These are phyloP conservation scores for Habropoda laboriosa DNA, from an alignment of 1,140 invertebrate genomes.

Conservation along the genomic window DNA sequence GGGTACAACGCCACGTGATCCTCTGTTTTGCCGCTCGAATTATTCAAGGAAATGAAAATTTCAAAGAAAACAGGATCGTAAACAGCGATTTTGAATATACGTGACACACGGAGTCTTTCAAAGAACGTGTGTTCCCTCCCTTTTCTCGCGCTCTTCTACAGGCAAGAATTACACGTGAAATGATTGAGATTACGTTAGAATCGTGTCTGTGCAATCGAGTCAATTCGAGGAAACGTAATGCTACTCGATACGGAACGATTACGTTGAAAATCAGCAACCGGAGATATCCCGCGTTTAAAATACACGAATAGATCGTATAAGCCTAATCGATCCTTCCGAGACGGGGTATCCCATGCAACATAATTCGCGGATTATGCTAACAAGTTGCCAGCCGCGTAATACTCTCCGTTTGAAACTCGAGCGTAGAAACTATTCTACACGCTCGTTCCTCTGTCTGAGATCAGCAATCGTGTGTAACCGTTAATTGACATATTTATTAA, in stretches of 20 bases:
- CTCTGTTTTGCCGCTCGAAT: slow-evolving; percentile 26
- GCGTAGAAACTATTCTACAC: too few relatives aligned
- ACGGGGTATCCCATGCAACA: background rate
- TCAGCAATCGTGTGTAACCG: too few relatives aligned
- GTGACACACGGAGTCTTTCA: background rate
- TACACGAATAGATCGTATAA: too few relatives aligned
- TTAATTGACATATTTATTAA: too few relatives aligned
- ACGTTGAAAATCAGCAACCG: background rate
- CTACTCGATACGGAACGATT: too few relatives aligned
- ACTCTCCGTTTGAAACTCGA: too few relatives aligned
- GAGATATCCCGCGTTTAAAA: background rate
- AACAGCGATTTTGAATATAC: background rate
- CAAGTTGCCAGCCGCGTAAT: background rate
- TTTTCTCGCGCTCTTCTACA: background rate
- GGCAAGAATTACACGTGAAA: background rate
- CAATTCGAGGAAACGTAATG: background rate
- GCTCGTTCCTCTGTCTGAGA: too few relatives aligned
- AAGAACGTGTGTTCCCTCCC: background rate
- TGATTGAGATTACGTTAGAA: too few relatives aligned
- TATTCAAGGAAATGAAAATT: slow-evolving; percentile 7
- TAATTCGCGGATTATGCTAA: background rate
- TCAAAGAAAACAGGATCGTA: background rate
- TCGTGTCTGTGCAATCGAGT: too few relatives aligned
- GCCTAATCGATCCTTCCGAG: background rate
- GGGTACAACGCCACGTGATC: slow-evolving; percentile 69